Base-by-base conservation (phyloP, 2,888 invertebrate genomes). In the Zaprionus obscuricornis region DNA sequence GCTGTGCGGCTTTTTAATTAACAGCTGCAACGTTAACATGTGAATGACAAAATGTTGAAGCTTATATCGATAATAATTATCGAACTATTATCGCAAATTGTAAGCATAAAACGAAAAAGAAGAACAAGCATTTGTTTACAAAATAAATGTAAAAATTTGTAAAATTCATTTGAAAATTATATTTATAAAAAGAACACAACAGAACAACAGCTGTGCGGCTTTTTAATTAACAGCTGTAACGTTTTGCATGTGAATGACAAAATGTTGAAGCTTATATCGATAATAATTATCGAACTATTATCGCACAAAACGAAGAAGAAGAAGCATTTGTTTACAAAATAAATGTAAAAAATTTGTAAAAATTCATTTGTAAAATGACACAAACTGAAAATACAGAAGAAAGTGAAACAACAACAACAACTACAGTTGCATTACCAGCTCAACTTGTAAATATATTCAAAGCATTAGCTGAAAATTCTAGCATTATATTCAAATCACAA, bases 401-500 rank as follows among this genome's bases (percentile, higher is more conserved):
- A 1, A 10, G 3, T 11, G 71, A 68, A 14, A n/a, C n/a, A 29
- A 2, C 13, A 34, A 8, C 14, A 51, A 17, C 27, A 6, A 8
- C 6, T 27, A 5, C 42, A 14, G 33, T 50, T 2, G 57, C 39
- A 6, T 22, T 82, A 2, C 85, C 82, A 0, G n/a, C 42, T 1
- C 72, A 81, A 43, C 68, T 88, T 2, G 26, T 74, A 11, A 74
- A 85, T 13, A 81, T 90, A 29, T 87, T 89, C 34, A 74, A 86
- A 57, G 76, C 76, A 54, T 63, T 90, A 2, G 84, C 88, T 0
- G 58, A 58, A 8, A 89, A 89, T 63, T 5, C 45, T 0, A 74
- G 74, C 20, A 89, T 90, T 31, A 92, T 93, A 65, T 96, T 97
- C 79, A 96, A 95, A 91, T 96, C 94, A 83, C 95, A 97, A 87